Evolutionary conservation across 2,797 vertebrate genomes (phyloP), one percentile per base, ranked within the genome.

Genomic region (Rhinogobio ventralis): DNA sequence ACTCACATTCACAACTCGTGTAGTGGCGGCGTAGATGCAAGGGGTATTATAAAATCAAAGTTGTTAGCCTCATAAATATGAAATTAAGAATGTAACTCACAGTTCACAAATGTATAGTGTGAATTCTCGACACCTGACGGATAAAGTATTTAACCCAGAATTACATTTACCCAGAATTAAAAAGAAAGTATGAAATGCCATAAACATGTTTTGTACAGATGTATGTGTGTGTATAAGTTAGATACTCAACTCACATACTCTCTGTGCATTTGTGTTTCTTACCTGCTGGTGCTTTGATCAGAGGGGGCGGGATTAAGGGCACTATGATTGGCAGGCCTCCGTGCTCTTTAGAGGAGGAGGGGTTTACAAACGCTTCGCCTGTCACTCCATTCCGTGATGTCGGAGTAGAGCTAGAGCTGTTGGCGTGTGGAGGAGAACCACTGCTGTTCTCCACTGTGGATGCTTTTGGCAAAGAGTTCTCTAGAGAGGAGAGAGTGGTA

Each of bases 231-330:
- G n/a, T 85, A 60, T 76, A 69, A 45, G 33, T 46, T 53, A 23
- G 74, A 28, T 15, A 14, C 39, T 79, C 17, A 46, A 2, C 66
- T 79, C 7, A 60, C 4, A 76, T 39, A 13, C n/a, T 42, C 33
- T 55, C 7, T 20, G 3, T 25, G 53, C 25, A 1, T 11, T 51
- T 23, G 5, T 68, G 72, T 68, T 78, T 82, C 85, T 92, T 97
- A 99, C 98, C 98, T 97, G 98, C 94, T 93, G 97, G 96, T 93
- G 97, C 96, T 93, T 99, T 99, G 95, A 99, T 97, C 93, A 99
- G 96, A 89, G 98, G 97, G 39, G 97, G 97, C 42, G 98, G 97
- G 93, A 99, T 97, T 96, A 99, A 95, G 92, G 98, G 98, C 90
- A 98, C 96, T 87, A 98, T 96, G 92, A 99, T 97, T 93, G 98